These are phyloP conservation scores for Coptodon rendalli DNA, from an alignment of 2,113 vertebrate genomes.

Conservation along the genomic window DNA sequence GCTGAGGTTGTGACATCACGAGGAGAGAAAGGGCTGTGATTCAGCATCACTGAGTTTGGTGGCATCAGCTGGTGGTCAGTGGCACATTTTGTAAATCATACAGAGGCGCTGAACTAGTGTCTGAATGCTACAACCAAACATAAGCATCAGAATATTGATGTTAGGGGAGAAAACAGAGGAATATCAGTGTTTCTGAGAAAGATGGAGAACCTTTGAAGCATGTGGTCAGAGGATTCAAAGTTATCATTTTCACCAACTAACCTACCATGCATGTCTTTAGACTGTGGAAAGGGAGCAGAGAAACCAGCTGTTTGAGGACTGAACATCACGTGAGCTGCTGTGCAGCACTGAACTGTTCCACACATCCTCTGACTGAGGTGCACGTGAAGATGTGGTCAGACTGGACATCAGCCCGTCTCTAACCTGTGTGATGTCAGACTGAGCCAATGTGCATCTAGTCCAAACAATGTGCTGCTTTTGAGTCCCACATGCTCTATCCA, in stretches of 20 bases:
- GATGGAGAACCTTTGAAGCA: not conserved
- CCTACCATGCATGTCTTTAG: accelerated
- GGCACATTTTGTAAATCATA: not conserved
- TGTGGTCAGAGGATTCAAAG: not conserved
- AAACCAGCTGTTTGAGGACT: not conserved
- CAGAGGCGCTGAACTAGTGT: not conserved
- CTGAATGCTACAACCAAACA: not conserved
- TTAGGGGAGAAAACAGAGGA: not conserved
- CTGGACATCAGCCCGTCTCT: not conserved
- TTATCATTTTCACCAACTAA: not conserved
- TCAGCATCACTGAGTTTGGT: not conserved
- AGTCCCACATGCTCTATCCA: not conserved
- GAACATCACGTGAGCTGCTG: not conserved
- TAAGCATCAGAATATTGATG: not conserved
- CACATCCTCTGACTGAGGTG: accelerated
- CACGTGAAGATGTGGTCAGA: not conserved
- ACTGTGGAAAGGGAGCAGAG: not conserved
- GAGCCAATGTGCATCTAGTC: not conserved
- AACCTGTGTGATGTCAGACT: not conserved
- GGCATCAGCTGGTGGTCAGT: not conserved
- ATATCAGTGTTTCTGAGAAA: not conserved
- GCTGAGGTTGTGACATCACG: constrained; percentile 40
- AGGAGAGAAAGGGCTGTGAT: not conserved
- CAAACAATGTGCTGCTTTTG: not conserved
- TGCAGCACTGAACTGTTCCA: not conserved